Evolutionary conservation across 2,888 invertebrate species (phyloP).

Genomic region (Troilus luridus): DNA sequence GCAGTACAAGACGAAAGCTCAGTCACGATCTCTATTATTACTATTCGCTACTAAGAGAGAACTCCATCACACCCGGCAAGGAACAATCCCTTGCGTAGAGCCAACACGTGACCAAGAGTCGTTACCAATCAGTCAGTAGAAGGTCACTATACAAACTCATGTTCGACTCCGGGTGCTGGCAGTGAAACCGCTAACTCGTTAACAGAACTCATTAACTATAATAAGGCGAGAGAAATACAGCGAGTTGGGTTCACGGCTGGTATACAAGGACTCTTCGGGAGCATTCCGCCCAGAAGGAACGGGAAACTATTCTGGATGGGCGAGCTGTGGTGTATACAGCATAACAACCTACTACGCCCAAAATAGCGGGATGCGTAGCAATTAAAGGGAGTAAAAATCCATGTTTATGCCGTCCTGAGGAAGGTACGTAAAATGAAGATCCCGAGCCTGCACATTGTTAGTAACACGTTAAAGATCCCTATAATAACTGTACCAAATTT

Average conservation of each 20-base stretch:
- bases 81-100: background rate
- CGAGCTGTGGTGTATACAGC: too few species aligned
- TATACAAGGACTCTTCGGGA: background rate
- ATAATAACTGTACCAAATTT: too few species aligned
- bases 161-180: background rate
- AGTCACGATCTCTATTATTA: background rate
- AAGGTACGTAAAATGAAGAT: too few species aligned
- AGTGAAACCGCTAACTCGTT: conserved; percentile 16
- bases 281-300: background rate
- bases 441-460: too few species aligned
- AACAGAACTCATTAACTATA: conserved; percentile 1
- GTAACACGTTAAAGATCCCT: too few species aligned
- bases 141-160: conserved; percentile 20
- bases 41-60: background rate
- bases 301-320: too few species aligned
- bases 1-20: background rate
- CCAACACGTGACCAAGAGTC: conserved; percentile 1
- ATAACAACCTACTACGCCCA: too few species aligned
- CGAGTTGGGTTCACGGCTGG: background rate
- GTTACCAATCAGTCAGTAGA: background rate
- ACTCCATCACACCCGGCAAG: background rate
- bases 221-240: background rate
- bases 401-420: too few species aligned
- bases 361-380: too few species aligned
- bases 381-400: too few species aligned